A percentile compares a stretch with the other conserved stretches of the same genome.
phyloP scores from a whole-genome alignment of 1,140 invertebrate genomes.

The Lanistes nyassanus region DNA sequence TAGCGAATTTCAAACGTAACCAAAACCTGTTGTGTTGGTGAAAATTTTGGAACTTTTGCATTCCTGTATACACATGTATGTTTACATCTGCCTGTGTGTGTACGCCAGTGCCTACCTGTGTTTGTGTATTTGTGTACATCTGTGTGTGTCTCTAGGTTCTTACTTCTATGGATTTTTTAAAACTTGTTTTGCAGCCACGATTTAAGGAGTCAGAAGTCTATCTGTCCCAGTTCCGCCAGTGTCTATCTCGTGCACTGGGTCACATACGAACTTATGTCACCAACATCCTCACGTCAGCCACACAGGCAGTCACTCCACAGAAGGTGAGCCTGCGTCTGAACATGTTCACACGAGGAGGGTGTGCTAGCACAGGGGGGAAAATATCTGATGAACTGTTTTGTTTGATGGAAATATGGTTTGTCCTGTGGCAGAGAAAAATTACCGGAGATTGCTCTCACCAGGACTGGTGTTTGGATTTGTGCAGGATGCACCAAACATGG shows the following conservation, averaged over 20 bases:
- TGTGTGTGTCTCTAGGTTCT: too few species aligned
- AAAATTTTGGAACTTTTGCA: too few species aligned
- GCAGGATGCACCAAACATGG: slow-evolving; percentile 47
- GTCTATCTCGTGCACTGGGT: slow-evolving; percentile 81
- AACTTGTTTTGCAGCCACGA: slow-evolving; percentile 68
- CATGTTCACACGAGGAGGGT: not conserved
- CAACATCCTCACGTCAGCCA: slow-evolving; percentile 79
- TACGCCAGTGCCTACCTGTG: too few species aligned
- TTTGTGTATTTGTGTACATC: too few species aligned
- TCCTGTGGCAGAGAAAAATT: too few species aligned
- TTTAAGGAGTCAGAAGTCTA: slow-evolving; percentile 77
- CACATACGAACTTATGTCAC: slow-evolving; percentile 81
- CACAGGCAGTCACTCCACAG: slow-evolving; percentile 74
- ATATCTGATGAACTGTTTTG: not conserved
- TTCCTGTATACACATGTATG: too few species aligned
- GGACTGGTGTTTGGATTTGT: not conserved
- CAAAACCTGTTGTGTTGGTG: too few species aligned
- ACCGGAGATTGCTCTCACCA: too few species aligned
- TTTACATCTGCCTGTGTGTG: too few species aligned
- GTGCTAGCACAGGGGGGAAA: not conserved
- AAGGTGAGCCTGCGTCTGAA: slow-evolving; percentile 46
- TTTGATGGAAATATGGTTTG: not conserved
- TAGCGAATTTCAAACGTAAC: too few species aligned
- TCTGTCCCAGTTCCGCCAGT: slow-evolving; percentile 72
- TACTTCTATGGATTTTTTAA: slow-evolving; percentile 7